Evolutionary conservation across 2,888 invertebrate genomes (phyloP), one percentile per base, ranked within the genome.

Genomic region (Xestia c-nigrum): DNA sequence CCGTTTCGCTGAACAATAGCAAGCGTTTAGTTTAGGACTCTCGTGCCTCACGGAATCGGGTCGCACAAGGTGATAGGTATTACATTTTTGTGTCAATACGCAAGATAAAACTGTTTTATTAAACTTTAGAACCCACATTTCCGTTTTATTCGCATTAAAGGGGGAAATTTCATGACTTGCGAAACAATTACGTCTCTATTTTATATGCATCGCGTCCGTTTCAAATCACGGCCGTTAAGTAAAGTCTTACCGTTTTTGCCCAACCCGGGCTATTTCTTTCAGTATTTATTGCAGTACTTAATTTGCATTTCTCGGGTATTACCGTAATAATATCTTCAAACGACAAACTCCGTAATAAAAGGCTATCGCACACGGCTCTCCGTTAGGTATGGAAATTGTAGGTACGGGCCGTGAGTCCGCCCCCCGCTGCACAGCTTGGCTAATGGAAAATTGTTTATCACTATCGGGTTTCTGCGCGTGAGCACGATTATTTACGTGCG

Each of bases 381-480:
- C 92, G 91, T 93, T 92, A 94, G 91, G 89, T 93, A 94, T 93
- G 93, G 92, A 93, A 92, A 94, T 94, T 92, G 93, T 90, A 91
- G 90, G 91, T 91, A 89, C 82, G 81, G 78, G 76, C 83, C 81
- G 78, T 81, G 80, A 84, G 88, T 76, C 78, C 86, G 78, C 85
- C 88, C 89, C 91, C 90, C 84, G 87, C 87, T 87, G 90, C 87
- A 81, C 85, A 83, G 88, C 88, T 89, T 87, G 79, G 88, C 93
- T 94, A 95, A 95, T 95, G 94, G 95, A 94, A 95, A 95, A 95
- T 95, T 94, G 94, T 95, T 95, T 95, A 95, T 95, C 93, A 93
- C 91, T 93, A 94, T 93, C 94, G 86, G 84, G 90, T 90, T 91
- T 90, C 91, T 95, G 95, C 95, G 95, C 95, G 92, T 93, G 95